Evolutionary conservation across 2,113 vertebrate species (phyloP).

Genomic region (Dicaeum eximium): DNA sequence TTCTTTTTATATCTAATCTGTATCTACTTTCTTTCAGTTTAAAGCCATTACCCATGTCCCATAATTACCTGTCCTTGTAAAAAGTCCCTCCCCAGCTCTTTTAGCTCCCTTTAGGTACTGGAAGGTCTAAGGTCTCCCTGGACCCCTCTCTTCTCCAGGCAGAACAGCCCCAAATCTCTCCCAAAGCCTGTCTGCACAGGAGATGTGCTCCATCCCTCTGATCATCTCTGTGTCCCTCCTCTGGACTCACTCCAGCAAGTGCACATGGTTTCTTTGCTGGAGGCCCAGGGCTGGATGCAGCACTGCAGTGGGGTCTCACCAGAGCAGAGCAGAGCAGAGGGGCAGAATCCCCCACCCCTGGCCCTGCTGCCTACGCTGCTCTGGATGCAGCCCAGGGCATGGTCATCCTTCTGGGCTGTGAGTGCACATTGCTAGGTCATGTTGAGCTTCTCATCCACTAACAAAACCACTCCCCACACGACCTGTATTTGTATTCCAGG

Average conservation of each 20-base stretch:
- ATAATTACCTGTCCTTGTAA: background rate
- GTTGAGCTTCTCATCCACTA: background rate
- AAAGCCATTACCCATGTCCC: background rate
- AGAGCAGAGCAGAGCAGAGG: background rate
- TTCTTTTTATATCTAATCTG: background rate
- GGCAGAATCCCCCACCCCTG: background rate
- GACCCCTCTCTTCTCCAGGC: background rate
- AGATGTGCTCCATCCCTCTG: background rate
- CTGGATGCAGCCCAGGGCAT: background rate
- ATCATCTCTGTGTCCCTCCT: background rate
- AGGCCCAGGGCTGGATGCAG: background rate
- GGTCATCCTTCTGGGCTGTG: background rate
- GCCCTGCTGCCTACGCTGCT: rapidly evolving
- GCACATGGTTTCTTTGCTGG: background rate
- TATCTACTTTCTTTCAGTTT: background rate
- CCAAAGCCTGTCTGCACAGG: background rate
- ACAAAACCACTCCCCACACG: background rate
- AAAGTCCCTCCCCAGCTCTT: background rate
- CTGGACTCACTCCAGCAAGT: background rate
- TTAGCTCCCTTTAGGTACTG: background rate
- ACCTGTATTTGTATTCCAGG: background rate
- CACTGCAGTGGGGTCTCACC: background rate
- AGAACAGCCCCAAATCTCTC: background rate
- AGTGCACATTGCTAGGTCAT: background rate
- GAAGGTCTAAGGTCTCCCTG: background rate